Conservation (phyloP, 2,888 invertebrate species). For the Copidosoma aretas region DNA sequence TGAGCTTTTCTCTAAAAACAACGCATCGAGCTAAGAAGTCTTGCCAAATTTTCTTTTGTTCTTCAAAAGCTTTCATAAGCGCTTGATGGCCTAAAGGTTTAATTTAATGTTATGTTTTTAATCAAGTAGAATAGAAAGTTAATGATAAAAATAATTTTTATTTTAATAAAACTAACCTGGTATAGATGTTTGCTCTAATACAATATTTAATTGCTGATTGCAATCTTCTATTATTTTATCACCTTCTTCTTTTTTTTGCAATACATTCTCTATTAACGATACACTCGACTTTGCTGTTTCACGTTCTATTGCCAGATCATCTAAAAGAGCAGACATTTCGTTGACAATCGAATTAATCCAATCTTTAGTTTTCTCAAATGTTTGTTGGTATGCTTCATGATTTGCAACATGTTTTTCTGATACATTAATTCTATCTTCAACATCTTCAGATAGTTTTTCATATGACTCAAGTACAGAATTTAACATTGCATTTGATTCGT, state of each 20-base stretch:
- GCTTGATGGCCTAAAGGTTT: conserved; percentile 67
- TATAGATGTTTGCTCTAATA: conserved; percentile 79
- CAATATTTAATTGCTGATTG: conserved; percentile 73
- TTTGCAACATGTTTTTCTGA: conserved; percentile 78
- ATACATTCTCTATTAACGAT: conserved; percentile 76
- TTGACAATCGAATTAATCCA: conserved; percentile 80
- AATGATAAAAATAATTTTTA: conserved; percentile 3
- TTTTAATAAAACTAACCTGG: conserved; percentile 63
- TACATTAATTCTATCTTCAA: conserved; percentile 71
- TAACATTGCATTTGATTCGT: conserved; percentile 78
- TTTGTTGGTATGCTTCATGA: conserved; percentile 83
- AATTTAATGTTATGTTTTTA: not conserved
- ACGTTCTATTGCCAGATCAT: conserved; percentile 80
- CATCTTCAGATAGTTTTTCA: conserved; percentile 71
- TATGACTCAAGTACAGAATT: conserved; percentile 78
- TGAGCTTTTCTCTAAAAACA: conserved; percentile 75
- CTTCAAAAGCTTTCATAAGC: conserved; percentile 76
- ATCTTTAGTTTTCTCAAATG: conserved; percentile 83
- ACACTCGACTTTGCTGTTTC: conserved; percentile 80
- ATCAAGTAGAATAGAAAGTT: not conserved
- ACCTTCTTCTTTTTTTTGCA: conserved; percentile 76
- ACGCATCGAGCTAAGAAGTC: conserved; percentile 76
- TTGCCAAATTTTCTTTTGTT: conserved; percentile 77
- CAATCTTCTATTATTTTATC: conserved; percentile 75
- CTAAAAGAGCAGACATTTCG: conserved; percentile 76